Percentiles rank a stretch among this genome's conserved stretches.
phyloP scores from a whole-genome alignment of 2,888 invertebrate species.

The Eupeodes luniger region DNA sequence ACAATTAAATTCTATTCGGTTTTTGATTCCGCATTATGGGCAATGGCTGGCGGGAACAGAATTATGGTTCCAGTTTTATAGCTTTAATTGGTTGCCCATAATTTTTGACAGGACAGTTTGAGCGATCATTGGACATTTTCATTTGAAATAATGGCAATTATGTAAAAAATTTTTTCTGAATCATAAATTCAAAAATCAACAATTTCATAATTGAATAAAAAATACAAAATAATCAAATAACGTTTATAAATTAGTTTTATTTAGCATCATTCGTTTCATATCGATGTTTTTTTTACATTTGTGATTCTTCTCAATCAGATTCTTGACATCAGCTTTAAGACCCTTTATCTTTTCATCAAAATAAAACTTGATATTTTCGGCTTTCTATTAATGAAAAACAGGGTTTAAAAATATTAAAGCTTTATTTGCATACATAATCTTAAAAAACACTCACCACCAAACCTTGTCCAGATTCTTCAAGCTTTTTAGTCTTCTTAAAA shows the following conservation, averaged over 20 bases:
- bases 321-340: not conserved
- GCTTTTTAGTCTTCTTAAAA: not conserved
- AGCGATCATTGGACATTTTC: too few species aligned
- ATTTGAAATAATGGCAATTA: too few species aligned
- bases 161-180: too few species aligned
- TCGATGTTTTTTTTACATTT: constrained; percentile 20
- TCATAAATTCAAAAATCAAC: too few species aligned
- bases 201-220: too few species aligned
- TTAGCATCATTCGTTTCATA: not conserved
- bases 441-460: constrained; percentile 46
- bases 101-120: too few species aligned
- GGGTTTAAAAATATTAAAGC: not conserved
- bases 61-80: too few species aligned
- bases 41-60: too few species aligned
- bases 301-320: constrained; percentile 19
- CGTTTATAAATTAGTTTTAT: constrained; percentile 17
- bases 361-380: constrained; percentile 14
- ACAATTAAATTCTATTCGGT: too few species aligned
- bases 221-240: not conserved
- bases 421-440: too few species aligned
- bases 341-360: not conserved
- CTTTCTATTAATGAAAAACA: constrained; percentile 14
- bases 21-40: too few species aligned
- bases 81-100: too few species aligned
- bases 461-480: not conserved